Evolutionary conservation across 2,797 vertebrate species (phyloP), one percentile per base, ranked within the genome.

Genomic region (Novumbra hubbsi): DNA sequence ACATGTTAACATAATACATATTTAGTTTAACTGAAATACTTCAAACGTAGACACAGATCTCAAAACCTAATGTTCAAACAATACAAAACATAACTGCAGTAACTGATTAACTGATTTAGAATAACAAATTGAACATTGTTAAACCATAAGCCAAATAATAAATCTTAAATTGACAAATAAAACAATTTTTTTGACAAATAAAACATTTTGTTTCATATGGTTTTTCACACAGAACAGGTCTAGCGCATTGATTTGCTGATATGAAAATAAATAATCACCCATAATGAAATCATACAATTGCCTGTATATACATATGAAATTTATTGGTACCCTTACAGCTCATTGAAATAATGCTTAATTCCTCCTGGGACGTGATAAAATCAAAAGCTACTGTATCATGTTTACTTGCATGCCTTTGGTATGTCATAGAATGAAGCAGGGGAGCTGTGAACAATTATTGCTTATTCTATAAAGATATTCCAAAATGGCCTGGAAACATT

Each of bases 1-100:
- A 57, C 11, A 57, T 24, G n/a, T n/a, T 21, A 55, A 52, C 50
- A 52, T n/a, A 8, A n/a, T 8, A 55, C 50, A 55, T 5, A 19
- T 55, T n/a, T 8, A 24, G 24, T 60, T 21, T 11, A 24, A 4
- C 21, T 8, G 0, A 60, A 60, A 24, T 60, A 60, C 55, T 60
- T 60, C 24, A 60, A 21, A 4, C 9, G 7, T 21, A 12, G 21
- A 60, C 55, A 60, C 24, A 17, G 6, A 60, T 60, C 8, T 60
- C 21, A 21, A 24, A 55, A 57, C n/a, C 8, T 57, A 57, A 60
- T 24, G 55, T 12, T 60, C 8, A 60, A 60, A 60, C 24, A 24
- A 60, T 60, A 60, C n/a, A 60, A 60, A 60, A 60, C 21, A 14
- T 60, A 21, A 60, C 55, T 60, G 55, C n/a, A 60, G n/a, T 12